Evolutionary conservation across 2,888 invertebrate genomes (phyloP), one percentile per base, ranked within the genome.

Genomic region (Atherix ibis): DNA sequence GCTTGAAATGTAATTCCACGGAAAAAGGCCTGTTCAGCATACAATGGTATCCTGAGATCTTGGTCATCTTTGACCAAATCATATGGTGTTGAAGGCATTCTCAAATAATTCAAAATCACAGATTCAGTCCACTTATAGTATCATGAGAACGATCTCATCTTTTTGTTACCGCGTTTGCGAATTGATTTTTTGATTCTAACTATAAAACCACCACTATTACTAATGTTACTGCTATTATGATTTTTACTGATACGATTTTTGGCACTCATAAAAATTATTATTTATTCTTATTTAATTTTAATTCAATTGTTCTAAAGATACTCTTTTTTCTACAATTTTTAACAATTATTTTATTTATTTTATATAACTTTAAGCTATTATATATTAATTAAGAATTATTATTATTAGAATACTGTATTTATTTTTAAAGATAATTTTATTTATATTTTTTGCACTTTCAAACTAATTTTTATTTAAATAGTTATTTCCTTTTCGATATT

Each of bases 1-100:
- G 91, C 94, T 65, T 89, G 85, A 67, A 95, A 97, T 50, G 82
- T 77, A 61, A 97, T 94, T 49, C 97, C 97, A 48, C 88, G 81
- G 38, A 57, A 58, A 67, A 95, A 97, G 43, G 94, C 94, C 64
- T 94, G 91, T 46, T 97, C 97, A 40, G 91, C 82, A 63, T 95
- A 91, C 46, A 95, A 66, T n/a, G 95, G 94, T 54, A 95, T 88
- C 55, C 91, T 73, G 42, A 85, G 81, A 63, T 97, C 95, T 63
- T 83, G 89, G 54, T 94, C 92, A 64, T 95, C 95, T 49, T 87
- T 83, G 53, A 97, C 94, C 64, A 92, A 71, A 65, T 94, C 85
- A 69, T 95, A 95, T 48, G 70, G 67, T 63, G 81, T 83, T 52
- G 84, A 81, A 57, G 84, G 82, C 84, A 85, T 85, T 63, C 71